These are phyloP conservation scores for Hanleya hanleyi DNA, from an alignment of 2,888 invertebrate genomes.

Conservation along the genomic window DNA sequence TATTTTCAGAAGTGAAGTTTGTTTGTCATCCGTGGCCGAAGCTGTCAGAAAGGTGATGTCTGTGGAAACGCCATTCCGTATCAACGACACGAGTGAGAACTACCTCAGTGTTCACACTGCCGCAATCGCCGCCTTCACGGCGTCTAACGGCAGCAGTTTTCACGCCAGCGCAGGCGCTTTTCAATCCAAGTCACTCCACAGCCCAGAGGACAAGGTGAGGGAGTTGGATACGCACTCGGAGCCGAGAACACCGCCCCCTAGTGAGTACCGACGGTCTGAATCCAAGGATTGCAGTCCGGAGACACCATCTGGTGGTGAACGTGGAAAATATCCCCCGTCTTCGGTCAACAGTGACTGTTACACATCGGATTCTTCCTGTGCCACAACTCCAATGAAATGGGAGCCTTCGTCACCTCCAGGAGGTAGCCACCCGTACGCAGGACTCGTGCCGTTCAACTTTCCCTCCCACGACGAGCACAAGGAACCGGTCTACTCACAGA, in stretches of 20 bases:
- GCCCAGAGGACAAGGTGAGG: not conserved
- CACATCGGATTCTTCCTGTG: not conserved
- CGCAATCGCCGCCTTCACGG: no score
- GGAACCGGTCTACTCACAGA: not conserved
- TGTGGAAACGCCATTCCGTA: conserved; percentile 3
- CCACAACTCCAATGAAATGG: conserved; percentile 6
- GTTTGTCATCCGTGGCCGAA: not conserved
- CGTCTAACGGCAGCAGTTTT: no score
- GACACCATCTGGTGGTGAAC: not conserved
- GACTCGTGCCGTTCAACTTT: not conserved
- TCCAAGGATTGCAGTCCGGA: not conserved
- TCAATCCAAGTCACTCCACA: not conserved
- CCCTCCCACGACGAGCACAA: not conserved
- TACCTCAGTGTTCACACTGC: no score
- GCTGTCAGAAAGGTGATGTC: conserved; percentile 7
- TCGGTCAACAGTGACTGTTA: not conserved
- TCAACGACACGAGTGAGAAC: not conserved
- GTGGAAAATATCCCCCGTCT: not conserved
- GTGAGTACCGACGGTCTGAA: not conserved
- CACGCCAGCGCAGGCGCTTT: no score
- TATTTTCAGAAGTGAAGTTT: not conserved
- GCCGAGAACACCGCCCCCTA: not conserved
- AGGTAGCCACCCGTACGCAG: not conserved
- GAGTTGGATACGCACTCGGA: not conserved
- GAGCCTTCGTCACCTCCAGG: not conserved